Evolutionary conservation across 2,113 vertebrate species (phyloP).

Genomic region (Aptenodytes forsteri): DNA sequence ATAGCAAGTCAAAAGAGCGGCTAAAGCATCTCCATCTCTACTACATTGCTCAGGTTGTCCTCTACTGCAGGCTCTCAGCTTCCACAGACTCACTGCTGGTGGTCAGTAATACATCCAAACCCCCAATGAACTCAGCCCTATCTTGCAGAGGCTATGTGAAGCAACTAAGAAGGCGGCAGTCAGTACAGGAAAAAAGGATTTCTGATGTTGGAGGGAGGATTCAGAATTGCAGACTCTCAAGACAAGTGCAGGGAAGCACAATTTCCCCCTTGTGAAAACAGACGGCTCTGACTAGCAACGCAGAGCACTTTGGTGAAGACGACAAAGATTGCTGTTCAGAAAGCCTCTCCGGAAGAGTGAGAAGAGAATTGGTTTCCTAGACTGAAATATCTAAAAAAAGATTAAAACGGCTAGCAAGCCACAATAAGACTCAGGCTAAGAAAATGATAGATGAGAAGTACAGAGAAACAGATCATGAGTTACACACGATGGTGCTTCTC

Average conservation of each 20-base stretch:
- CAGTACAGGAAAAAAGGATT: not conserved
- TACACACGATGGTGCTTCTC: accelerated
- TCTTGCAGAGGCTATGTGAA: not conserved
- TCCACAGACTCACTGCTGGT: not conserved
- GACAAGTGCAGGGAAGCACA: not conserved
- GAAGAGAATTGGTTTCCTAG: not conserved
- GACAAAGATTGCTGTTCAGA: not conserved
- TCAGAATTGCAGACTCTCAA: not conserved
- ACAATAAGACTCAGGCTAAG: not conserved
- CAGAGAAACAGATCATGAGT: not conserved
- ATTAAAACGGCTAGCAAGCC: not conserved
- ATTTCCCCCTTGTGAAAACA: not conserved
- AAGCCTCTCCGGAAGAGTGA: not conserved
- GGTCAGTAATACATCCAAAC: not conserved
- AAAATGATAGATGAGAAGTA: not conserved
- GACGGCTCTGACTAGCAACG: not conserved
- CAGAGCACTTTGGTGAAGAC: not conserved
- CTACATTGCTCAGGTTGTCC: not conserved
- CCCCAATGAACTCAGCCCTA: not conserved
- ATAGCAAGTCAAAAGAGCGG: not conserved
- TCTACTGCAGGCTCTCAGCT: not conserved
- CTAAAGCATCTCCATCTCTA: not conserved
- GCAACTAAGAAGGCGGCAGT: accelerated
- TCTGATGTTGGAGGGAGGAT: not conserved
- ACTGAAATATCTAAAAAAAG: not conserved